Evolutionary conservation across 2,113 vertebrate genomes (phyloP).

Genomic region (Myiagra hebetior): DNA sequence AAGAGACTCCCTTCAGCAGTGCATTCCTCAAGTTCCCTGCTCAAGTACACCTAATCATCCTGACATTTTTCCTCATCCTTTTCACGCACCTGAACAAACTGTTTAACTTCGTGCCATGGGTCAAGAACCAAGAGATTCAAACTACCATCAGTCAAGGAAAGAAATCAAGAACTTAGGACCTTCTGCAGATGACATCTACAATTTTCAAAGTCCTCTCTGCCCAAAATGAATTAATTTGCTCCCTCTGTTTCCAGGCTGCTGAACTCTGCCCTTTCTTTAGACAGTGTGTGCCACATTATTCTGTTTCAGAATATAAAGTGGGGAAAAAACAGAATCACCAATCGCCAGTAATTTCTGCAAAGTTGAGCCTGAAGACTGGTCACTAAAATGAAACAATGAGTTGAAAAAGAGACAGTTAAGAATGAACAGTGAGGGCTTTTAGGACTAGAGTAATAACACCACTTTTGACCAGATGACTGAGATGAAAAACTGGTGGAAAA

Average conservation of each 20-base stretch:
- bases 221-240: background rate
- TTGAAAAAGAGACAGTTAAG: background rate
- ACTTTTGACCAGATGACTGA: background rate
- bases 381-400: background rate
- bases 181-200: background rate
- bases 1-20: background rate
- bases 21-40: background rate
- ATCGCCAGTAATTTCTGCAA: background rate
- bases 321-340: background rate
- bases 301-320: background rate
- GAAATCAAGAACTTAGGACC: background rate
- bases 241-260: background rate
- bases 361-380: background rate
- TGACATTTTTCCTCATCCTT: background rate
- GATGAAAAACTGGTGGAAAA: background rate
- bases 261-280: background rate
- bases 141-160: background rate
- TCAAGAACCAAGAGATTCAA: background rate
- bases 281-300: background rate
- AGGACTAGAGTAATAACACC: background rate
- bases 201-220: background rate
- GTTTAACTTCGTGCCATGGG: background rate
- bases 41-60: background rate
- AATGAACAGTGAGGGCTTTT: background rate
- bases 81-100: background rate